Conservation (phyloP, 2,113 vertebrate genomes). For the Pseudorhombus dupliciocellatus region DNA sequence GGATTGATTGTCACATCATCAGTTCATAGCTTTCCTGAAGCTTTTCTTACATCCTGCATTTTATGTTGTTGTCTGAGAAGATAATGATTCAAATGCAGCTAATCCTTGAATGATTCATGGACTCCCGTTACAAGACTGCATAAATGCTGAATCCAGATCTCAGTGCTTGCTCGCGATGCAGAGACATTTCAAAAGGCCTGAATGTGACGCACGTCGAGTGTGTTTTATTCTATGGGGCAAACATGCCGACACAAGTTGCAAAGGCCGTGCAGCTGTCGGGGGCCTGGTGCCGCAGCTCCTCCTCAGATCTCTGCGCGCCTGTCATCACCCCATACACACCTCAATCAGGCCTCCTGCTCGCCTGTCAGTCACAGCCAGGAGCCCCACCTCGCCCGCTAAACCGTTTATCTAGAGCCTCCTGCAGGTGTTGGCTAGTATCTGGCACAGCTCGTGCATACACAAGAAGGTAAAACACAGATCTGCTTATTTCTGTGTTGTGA, state of each 20-base stretch:
- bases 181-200: slow-evolving; percentile 37
- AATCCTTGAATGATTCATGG: background rate
- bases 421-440: slow-evolving; percentile 72
- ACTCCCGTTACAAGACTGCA: background rate
- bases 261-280: slow-evolving; percentile 71
- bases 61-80: background rate
- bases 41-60: background rate
- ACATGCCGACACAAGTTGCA: slow-evolving; percentile 75
- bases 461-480: slow-evolving; percentile 9
- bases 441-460: slow-evolving; percentile 38
- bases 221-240: slow-evolving; percentile 45
- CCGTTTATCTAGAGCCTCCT: slow-evolving; percentile 48
- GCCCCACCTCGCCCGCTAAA: slow-evolving; percentile 58
- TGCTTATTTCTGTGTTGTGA: slow-evolving; percentile 14
- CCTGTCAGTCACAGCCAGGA: slow-evolving; percentile 66
- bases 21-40: background rate
- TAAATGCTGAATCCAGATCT: slow-evolving; percentile 3
- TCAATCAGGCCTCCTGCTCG: slow-evolving; percentile 80
- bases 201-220: slow-evolving; percentile 23
- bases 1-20: background rate
- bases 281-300: slow-evolving; percentile 46
- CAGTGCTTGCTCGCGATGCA: background rate
- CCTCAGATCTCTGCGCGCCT: slow-evolving; percentile 74
- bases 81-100: background rate
- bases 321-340: slow-evolving; percentile 77